These are phyloP conservation scores for Agelaius phoeniceus DNA, from an alignment of 2,113 vertebrate genomes.

Conservation along the genomic window DNA sequence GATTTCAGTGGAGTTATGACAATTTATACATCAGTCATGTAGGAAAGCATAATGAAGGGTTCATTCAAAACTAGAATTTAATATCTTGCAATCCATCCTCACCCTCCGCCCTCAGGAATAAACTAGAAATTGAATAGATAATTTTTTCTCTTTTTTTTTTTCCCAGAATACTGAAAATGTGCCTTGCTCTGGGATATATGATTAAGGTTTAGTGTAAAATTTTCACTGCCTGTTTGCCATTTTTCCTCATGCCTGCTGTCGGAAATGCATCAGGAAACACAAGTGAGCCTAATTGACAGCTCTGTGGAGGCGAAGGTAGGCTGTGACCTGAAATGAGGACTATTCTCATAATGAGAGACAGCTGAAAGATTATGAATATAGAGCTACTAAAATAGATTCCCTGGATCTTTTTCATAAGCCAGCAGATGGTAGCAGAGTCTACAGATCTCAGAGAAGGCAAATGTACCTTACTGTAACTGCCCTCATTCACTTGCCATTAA, in stretches of 20 bases:
- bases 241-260: not conserved
- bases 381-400: conserved; percentile 46
- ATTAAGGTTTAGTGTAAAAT: not conserved
- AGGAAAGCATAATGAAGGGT: not conserved
- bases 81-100: not conserved
- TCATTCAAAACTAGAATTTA: not conserved
- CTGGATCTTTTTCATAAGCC: conserved; percentile 45
- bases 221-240: not conserved
- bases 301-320: conserved; percentile 23
- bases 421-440: conserved; percentile 78
- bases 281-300: conserved; percentile 19
- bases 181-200: not conserved
- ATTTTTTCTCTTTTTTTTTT: not conserved
- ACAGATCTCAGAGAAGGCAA: not conserved
- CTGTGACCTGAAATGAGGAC: conserved; percentile 27
- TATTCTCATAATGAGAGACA: conserved; percentile 23
- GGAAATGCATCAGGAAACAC: conserved; percentile 13
- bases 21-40: not conserved
- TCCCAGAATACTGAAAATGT: not conserved
- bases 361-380: conserved; percentile 25
- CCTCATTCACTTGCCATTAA: conserved; percentile 24
- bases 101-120: not conserved
- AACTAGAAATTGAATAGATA: not conserved
- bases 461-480: not conserved
- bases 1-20: not conserved